A percentile compares a stretch with the other conserved stretches of the same genome.
Conservation (phyloP, 2,888 invertebrate species). For the Helicoverpa assulta region DNA sequence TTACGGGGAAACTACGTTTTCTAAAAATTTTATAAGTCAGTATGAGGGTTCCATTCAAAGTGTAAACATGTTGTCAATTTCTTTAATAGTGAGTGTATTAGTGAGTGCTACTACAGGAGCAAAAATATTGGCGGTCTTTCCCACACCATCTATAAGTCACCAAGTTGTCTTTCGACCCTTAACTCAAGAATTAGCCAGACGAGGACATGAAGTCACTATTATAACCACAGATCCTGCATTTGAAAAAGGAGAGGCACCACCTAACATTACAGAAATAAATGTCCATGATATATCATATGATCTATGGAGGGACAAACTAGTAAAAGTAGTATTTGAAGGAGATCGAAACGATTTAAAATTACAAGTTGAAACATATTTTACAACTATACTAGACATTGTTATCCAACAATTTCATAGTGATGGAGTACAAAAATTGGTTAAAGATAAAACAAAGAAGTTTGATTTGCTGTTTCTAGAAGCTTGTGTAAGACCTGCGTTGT, state of each 20-base stretch:
- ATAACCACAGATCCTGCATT: constrained; percentile 78
- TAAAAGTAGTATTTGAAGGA: constrained; percentile 24
- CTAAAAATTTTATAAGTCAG: not conserved
- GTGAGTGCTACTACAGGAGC: constrained; percentile 56
- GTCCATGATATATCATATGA: constrained; percentile 69
- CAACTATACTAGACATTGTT: constrained; percentile 28
- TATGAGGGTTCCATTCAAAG: not conserved
- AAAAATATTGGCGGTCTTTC: constrained; percentile 75
- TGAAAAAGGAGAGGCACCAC: constrained; percentile 58
- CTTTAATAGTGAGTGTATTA: constrained; percentile 2
- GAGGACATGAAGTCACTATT: constrained; percentile 80
- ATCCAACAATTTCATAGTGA: constrained; percentile 54
- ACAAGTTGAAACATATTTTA: constrained; percentile 15
- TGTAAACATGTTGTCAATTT: constrained; percentile 14
- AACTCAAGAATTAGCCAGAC: constrained; percentile 73
- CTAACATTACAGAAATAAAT: constrained; percentile 80
- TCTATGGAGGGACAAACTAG: constrained; percentile 45
- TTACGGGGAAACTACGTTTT: not conserved
- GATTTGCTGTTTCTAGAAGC: constrained; percentile 63
- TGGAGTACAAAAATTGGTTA: constrained; percentile 58
- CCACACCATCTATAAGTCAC: constrained; percentile 80
- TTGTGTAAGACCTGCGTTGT: constrained; percentile 44
- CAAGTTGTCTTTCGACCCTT: constrained; percentile 77
- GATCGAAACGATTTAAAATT: constrained; percentile 37
- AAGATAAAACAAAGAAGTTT: constrained; percentile 44